Base-by-base conservation (phyloP, 2,797 vertebrate species). In the Furcifer pardalis region DNA sequence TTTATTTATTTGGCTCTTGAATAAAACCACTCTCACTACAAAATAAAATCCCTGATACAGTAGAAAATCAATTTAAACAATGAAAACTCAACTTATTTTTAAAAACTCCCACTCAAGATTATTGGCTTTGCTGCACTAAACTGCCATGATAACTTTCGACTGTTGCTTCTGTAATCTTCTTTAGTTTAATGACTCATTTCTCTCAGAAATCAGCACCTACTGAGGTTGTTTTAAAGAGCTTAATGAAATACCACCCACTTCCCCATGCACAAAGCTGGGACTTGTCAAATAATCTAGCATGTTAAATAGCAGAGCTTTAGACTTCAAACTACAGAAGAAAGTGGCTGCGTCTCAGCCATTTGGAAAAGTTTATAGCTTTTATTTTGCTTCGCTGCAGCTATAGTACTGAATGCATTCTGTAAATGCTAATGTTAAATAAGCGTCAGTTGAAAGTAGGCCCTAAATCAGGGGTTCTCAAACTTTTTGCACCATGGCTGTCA, bases 11-110 rank as follows among this genome's bases (percentile, higher is more conserved):
- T 56, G 21, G 5, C 69, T 42, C 21, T 42, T 32, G 30, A 0
- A 0, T 68, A n/a, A 71, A 52, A 81, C 52, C 72, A 0, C 37
- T 74, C 86, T 40, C 88, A 44, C 77, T 3, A 0, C 9, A 86
- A 52, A 88, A 5, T 42, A 85, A 77, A 78, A 63, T 49, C 60
- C 1, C 2, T 69, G 17, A 66, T 66, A 88, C 42, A n/a, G 49
- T 79, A 44, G 62, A 85, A 84, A 84, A 25, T 78, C 84, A 79
- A 60, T 65, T 89, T 89, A 82, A 80, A 81, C 62, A 86, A 68
- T 1, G 78, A 17, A 62, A 77, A 84, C 1, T 59, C 37, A 85
- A 56, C 17, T 59, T 81, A 35, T 66, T 40, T 83, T 90, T 79
- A 84, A 79, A 74, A 85, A 77, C 25, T 49, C 49, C 52, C 2